Conservation (phyloP, 2,113 vertebrate genomes). For the Engystomops pustulosus region DNA sequence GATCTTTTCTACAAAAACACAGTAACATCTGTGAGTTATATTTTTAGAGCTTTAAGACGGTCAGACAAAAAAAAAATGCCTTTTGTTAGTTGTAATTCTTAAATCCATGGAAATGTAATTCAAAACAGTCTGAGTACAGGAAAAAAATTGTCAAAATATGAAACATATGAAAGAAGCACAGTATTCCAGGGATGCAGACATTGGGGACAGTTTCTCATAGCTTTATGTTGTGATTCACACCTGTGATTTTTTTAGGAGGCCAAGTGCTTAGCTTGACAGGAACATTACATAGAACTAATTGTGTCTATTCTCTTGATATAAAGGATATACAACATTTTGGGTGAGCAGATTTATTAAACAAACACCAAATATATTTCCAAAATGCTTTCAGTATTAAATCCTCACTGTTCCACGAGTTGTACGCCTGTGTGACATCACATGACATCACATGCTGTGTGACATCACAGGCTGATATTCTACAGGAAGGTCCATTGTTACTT, state of each 20-base stretch:
- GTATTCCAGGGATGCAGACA: not conserved
- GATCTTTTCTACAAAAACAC: conserved; percentile 36
- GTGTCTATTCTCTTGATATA: no score
- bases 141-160: not conserved
- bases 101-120: conserved; percentile 1
- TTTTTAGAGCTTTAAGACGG: conserved; percentile 39
- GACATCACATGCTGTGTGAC: no score
- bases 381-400: no score
- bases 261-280: not conserved
- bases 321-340: no score
- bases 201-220: not conserved
- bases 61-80: not conserved
- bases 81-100: conserved; percentile 1
- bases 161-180: not conserved
- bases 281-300: not conserved
- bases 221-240: no score
- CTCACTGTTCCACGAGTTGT: no score
- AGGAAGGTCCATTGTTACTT: no score
- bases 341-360: no score
- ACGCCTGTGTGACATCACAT: no score
- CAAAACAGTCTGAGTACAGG: not conserved
- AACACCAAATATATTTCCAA: no score
- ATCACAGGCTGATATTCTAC: no score
- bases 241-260: not conserved
- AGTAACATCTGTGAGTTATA: conserved; percentile 52